Evolutionary conservation across 2,888 invertebrate genomes (phyloP).

Genomic region (Drosophila crucigera): DNA sequence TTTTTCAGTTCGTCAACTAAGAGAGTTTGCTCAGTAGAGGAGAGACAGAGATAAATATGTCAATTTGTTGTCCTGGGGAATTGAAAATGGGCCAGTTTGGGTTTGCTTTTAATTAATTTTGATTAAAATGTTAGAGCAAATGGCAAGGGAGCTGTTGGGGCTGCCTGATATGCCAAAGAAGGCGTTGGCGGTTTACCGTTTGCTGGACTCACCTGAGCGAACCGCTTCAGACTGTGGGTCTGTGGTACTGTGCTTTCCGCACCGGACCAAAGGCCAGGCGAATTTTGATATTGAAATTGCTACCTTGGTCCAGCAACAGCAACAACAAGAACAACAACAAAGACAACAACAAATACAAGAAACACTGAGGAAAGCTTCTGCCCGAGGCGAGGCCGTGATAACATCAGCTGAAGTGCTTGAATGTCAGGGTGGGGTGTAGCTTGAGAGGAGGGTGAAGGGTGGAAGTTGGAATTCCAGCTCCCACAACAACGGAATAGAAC

Average conservation of each 20-base stretch:
- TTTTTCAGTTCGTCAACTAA: constrained; percentile 51
- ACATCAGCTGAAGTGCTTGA: constrained; percentile 58
- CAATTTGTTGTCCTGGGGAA: constrained; percentile 47
- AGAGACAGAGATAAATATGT: constrained; percentile 51
- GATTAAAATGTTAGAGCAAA: constrained; percentile 69
- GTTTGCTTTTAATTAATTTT: constrained; percentile 72
- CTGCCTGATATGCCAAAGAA: constrained; percentile 71
- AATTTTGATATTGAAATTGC: constrained; percentile 80
- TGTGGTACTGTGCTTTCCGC: constrained; percentile 38
- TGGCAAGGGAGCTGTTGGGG: constrained; percentile 37
- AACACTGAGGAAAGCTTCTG: constrained; percentile 71
- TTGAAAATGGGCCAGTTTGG: constrained; percentile 58
- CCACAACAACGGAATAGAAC: constrained; percentile 48
- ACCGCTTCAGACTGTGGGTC: constrained; percentile 20
- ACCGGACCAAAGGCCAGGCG: constrained; percentile 75
- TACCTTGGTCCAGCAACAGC: constrained; percentile 59
- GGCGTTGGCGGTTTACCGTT: constrained; percentile 81
- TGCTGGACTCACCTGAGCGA: constrained; percentile 64
- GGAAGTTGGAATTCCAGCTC: constrained; percentile 47
- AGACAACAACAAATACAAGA: constrained; percentile 10
- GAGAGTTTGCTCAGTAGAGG: constrained; percentile 1
- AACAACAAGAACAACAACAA: constrained; percentile 7
- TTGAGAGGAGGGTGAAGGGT: not conserved
- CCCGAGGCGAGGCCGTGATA: constrained; percentile 68
- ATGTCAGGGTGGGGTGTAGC: constrained; percentile 13